Evolutionary conservation across 2,797 vertebrate genomes (phyloP).

Genomic region (Thaleichthys pacificus): DNA sequence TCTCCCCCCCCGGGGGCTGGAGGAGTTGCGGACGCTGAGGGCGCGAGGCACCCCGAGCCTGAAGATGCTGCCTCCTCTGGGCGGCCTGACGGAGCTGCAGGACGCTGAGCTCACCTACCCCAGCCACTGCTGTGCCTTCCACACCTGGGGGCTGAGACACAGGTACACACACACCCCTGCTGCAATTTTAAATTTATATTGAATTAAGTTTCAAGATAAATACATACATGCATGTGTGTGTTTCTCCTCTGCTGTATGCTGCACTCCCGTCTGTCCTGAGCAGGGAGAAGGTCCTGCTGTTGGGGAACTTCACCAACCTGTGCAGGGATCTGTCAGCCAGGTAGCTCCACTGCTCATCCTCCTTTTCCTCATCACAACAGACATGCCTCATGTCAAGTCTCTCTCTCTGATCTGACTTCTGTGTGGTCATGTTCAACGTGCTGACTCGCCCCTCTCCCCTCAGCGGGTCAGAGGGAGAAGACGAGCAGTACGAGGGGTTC

Average conservation of each 20-base stretch:
- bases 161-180: conserved; percentile 52
- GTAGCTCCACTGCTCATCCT: not conserved
- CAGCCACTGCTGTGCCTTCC: conserved; percentile 96
- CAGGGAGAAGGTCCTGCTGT: conserved; percentile 58
- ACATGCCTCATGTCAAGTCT: not conserved
- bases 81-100: conserved; percentile 78
- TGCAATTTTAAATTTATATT: too few species aligned
- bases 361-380: not conserved
- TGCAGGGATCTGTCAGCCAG: conserved; percentile 50
- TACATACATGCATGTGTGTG: not conserved
- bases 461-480: conserved; percentile 31
- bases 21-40: conserved; percentile 81
- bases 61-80: conserved; percentile 89
- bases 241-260: conserved; percentile 21
- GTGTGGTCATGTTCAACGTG: too few species aligned
- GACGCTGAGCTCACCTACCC: conserved; percentile 91
- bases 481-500: conserved; percentile 33
- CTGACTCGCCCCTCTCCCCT: conserved; percentile 1
- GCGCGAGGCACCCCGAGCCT: conserved; percentile 82
- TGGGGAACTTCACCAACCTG: conserved; percentile 65
- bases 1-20: conserved; percentile 83
- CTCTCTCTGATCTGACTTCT: conserved; percentile 26
- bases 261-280: conserved; percentile 11
- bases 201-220: too few species aligned
- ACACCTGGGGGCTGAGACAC: conserved; percentile 78